Conservation (phyloP, 1,140 invertebrate genomes). For the Drosophila lacertosa region DNA sequence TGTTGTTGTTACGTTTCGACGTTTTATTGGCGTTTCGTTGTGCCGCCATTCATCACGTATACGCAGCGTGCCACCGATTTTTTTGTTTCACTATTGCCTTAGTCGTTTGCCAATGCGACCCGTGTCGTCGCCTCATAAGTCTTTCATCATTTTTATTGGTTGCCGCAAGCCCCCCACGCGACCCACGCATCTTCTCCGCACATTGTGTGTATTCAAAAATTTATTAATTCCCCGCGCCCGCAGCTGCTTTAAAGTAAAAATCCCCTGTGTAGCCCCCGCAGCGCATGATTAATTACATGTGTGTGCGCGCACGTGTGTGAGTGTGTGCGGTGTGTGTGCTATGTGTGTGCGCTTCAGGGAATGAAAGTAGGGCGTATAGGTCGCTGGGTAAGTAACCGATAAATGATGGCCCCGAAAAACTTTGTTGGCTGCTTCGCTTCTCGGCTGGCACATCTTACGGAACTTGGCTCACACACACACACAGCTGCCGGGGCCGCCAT, state of each 20-base stretch:
- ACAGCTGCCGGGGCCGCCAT: slow-evolving; percentile 36
- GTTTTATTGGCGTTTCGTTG: slow-evolving; percentile 65
- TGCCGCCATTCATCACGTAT: slow-evolving; percentile 62
- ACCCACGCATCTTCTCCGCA: not conserved
- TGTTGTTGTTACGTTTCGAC: slow-evolving; percentile 17
- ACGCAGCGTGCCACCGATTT: slow-evolving; percentile 38
- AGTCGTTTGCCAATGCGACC: slow-evolving; percentile 23
- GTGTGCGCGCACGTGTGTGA: slow-evolving; percentile 3
- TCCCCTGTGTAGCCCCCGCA: slow-evolving; percentile 19
- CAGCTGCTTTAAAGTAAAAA: slow-evolving; percentile 46
- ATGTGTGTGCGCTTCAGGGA: not conserved
- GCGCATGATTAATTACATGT: slow-evolving; percentile 42
- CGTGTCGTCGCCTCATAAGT: slow-evolving; percentile 44
- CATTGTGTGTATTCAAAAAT: slow-evolving; percentile 45
- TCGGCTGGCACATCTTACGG: slow-evolving; percentile 9
- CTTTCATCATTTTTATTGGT: slow-evolving; percentile 79
- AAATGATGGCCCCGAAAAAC: slow-evolving; percentile 33
- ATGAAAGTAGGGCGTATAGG: not conserved
- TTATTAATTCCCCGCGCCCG: slow-evolving; percentile 43
- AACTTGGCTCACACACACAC: slow-evolving; percentile 8
- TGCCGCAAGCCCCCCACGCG: not conserved
- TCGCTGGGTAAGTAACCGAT: slow-evolving; percentile 21
- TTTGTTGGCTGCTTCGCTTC: slow-evolving; percentile 10
- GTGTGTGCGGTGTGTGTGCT: not conserved
- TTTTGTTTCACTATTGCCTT: slow-evolving; percentile 6